Percentiles rank a stretch among this genome's conserved stretches.
Conservation (phyloP, 2,888 invertebrate genomes). For the Amorpha juglandis region DNA sequence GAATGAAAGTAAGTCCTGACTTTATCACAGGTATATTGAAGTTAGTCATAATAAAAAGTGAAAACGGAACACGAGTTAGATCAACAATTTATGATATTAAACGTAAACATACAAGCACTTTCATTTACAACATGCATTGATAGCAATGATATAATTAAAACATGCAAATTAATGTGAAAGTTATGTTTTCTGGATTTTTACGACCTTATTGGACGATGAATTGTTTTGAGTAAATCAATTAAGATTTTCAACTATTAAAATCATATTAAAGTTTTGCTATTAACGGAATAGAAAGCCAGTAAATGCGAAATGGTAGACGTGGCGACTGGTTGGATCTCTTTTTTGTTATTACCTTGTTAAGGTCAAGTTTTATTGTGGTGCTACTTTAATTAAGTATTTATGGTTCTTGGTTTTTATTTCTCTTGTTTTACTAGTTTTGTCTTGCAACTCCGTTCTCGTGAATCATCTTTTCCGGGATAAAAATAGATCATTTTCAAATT, state of each 20-base stretch:
- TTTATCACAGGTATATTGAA: constrained; percentile 2
- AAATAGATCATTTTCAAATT: no score
- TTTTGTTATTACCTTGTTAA: constrained; percentile 34
- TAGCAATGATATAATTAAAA: constrained; percentile 4
- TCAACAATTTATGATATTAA: constrained; percentile 5
- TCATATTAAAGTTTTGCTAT: constrained; percentile 16
- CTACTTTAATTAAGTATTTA: background rate
- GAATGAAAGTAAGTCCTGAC: constrained; percentile 1
- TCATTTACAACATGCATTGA: background rate
- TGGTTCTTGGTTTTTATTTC: background rate
- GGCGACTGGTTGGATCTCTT: constrained; percentile 46
- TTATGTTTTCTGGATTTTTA: background rate
- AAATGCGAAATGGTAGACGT: constrained; percentile 32
- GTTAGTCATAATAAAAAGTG: constrained; percentile 17
- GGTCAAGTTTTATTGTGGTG: constrained; percentile 24
- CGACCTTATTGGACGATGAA: background rate
- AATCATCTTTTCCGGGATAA: no score
- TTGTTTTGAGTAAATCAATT: constrained; percentile 17
- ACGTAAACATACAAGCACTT: background rate
- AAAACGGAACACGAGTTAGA: constrained; percentile 13
- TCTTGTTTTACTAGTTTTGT: no score
- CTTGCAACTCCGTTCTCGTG: no score
- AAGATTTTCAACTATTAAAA: constrained; percentile 19
- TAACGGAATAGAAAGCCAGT: constrained; percentile 37
- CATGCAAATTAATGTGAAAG: background rate